A percentile compares a stretch with the other conserved stretches of the same genome.
Conservation (phyloP, 2,797 vertebrate genomes). For the Anas georgica region DNA sequence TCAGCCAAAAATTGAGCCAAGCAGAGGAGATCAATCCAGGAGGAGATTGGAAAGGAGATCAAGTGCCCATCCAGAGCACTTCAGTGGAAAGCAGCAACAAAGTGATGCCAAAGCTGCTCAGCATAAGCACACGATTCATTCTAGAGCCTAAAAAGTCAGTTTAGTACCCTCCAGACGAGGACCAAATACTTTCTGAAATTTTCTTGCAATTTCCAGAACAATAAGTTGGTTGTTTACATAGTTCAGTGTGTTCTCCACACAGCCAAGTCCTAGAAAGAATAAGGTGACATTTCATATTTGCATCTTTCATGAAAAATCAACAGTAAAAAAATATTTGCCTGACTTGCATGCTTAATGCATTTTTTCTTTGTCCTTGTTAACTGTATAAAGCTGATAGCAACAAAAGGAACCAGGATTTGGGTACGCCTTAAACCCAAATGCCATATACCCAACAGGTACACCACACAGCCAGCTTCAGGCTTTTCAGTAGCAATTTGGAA, state of each 20-base stretch:
- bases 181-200: neutral
- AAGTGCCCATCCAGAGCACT: rapidly evolving
- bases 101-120: neutral
- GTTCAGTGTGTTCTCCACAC: neutral
- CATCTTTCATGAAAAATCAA: neutral
- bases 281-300: neutral
- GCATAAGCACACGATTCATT: neutral
- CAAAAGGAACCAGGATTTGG: neutral
- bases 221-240: rapidly evolving
- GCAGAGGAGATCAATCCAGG: neutral
- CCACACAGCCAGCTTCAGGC: neutral
- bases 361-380: neutral
- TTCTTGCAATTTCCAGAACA: neutral
- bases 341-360: rapidly evolving
- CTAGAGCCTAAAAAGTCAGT: neutral
- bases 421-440: neutral
- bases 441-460: neutral
- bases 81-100: neutral
- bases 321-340: neutral
- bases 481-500: neutral
- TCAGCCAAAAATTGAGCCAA: neutral
- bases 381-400: neutral
- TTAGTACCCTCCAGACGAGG: neutral
- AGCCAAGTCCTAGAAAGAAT: neutral
- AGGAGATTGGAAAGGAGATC: neutral